phyloP scores from a whole-genome alignment of 1,140 invertebrate genomes.

The Drosophila kepulauana region DNA sequence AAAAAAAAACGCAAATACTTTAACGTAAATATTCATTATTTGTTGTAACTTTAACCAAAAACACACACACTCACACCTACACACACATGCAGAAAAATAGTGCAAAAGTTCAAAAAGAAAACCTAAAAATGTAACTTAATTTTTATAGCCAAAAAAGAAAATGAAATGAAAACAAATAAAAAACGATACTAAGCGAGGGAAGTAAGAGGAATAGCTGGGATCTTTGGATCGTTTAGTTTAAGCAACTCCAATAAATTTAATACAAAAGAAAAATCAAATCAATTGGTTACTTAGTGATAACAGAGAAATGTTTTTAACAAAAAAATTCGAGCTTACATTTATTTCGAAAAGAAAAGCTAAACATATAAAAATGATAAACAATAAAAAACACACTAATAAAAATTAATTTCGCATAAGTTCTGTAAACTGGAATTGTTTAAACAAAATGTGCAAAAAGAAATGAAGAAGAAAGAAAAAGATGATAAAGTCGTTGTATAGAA shows the following conservation, averaged over 20 bases:
- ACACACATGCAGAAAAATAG: conserved; percentile 69
- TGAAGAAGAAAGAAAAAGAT: conserved; percentile 14
- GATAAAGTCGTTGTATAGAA: conserved; percentile 58
- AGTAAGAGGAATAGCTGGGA: conserved; percentile 15
- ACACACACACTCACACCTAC: conserved; percentile 47
- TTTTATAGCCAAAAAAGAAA: conserved; percentile 82
- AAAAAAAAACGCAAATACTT: conserved; percentile 50
- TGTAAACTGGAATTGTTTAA: conserved; percentile 59
- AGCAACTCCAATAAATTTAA: conserved; percentile 63
- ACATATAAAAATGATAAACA: not conserved
- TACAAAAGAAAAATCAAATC: conserved; percentile 35
- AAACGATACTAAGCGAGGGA: conserved; percentile 14
- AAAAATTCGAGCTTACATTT: conserved; percentile 81
- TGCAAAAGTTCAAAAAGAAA: conserved; percentile 74
- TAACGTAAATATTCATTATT: conserved; percentile 71
- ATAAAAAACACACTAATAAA: conserved; percentile 17
- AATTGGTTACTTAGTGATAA: conserved; percentile 72
- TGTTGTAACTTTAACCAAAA: conserved; percentile 67
- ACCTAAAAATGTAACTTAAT: conserved; percentile 75
- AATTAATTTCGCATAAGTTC: conserved; percentile 57
- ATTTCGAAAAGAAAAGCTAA: conserved; percentile 59
- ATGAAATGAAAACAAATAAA: conserved; percentile 33
- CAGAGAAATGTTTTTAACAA: conserved; percentile 61
- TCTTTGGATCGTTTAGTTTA: conserved; percentile 69
- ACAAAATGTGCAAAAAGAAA: conserved; percentile 17